A percentile compares a stretch with the other conserved stretches of the same genome.
Evolutionary conservation across 2,888 invertebrate species (phyloP).

Genomic region (Zeuzera pyrina): DNA sequence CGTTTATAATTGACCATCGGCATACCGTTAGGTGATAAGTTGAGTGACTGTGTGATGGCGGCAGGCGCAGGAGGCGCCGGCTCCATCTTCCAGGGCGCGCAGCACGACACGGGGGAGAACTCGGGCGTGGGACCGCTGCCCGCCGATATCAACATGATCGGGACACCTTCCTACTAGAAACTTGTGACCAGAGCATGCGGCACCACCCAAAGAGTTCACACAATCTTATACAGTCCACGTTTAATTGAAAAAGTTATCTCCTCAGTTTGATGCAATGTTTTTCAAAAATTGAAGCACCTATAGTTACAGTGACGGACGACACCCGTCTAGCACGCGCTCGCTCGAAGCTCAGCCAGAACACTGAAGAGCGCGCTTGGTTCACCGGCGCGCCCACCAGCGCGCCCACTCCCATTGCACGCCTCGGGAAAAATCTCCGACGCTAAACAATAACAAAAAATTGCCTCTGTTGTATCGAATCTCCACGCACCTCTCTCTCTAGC

Average conservation of each 20-base stretch:
- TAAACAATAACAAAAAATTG: slow-evolving; percentile 69
- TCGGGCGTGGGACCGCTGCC: slow-evolving; percentile 73
- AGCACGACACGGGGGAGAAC: slow-evolving; percentile 72
- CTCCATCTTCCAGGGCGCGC: slow-evolving; percentile 78
- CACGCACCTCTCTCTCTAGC: slow-evolving; percentile 67
- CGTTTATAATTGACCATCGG: too few species aligned
- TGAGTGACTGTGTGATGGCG: slow-evolving; percentile 61
- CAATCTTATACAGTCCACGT: slow-evolving; percentile 36
- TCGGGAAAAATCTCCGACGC: slow-evolving; percentile 64
- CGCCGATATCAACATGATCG: slow-evolving; percentile 79
- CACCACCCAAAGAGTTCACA: slow-evolving; percentile 45
- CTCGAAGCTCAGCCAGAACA: slow-evolving; percentile 71
- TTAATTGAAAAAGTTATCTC: slow-evolving; percentile 11
- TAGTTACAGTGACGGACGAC: slow-evolving; percentile 38
- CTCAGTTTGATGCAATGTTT: not conserved
- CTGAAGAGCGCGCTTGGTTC: slow-evolving; percentile 71
- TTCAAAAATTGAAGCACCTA: not conserved
- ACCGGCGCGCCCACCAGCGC: slow-evolving; percentile 68
- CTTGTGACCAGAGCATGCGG: slow-evolving; percentile 40
- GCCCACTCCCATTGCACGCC: slow-evolving; percentile 73
- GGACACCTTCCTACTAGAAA: slow-evolving; percentile 43
- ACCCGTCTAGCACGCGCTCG: slow-evolving; percentile 61
- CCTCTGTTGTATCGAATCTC: slow-evolving; percentile 53
- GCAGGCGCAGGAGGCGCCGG: slow-evolving; percentile 71
- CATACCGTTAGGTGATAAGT: slow-evolving; percentile 74